Percentiles rank a stretch among this genome's conserved stretches.
These are phyloP conservation scores for Pseudorhombus dupliciocellatus DNA, from an alignment of 2,113 vertebrate species.

Conservation along the genomic window DNA sequence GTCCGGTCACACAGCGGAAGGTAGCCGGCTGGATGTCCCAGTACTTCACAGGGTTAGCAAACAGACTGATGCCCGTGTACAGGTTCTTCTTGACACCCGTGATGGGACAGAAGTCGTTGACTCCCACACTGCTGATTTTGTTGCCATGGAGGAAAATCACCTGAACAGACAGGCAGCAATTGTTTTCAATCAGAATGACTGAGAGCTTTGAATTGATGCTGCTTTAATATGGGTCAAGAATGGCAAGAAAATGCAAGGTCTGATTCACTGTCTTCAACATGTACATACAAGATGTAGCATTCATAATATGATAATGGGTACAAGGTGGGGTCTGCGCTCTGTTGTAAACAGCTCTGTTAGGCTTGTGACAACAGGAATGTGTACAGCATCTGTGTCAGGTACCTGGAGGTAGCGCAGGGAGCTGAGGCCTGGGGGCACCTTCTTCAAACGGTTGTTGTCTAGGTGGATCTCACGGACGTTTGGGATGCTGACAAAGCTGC, in stretches of 20 bases:
- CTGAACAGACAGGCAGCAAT: conserved; percentile 71
- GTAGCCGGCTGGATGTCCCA: conserved; percentile 92
- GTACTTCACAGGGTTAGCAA: conserved; percentile 93
- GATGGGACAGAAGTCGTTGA: conserved; percentile 94
- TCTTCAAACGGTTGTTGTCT: conserved; percentile 93
- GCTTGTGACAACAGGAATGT: not conserved
- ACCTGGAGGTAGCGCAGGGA: conserved; percentile 95
- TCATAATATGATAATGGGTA: not conserved
- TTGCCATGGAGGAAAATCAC: conserved; percentile 95
- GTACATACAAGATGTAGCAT: not conserved
- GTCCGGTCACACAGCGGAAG: conserved; percentile 90
- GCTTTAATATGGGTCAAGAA: not conserved
- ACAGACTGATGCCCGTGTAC: conserved; percentile 95
- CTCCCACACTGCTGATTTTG: conserved; percentile 88
- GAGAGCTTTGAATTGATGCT: not conserved
- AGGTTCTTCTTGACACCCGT: conserved; percentile 86
- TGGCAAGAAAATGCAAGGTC: not conserved
- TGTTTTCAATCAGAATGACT: not conserved
- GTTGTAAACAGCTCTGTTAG: not conserved
- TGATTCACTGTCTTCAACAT: not conserved
- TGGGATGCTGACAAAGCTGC: conserved; percentile 87
- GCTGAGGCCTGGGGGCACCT: conserved; percentile 87
- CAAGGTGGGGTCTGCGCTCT: not conserved
- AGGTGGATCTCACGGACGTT: conserved; percentile 92
- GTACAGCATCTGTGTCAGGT: conserved; percentile 17